Evolutionary conservation across 1,140 invertebrate species (phyloP), one percentile per base, ranked within the genome.

Genomic region (Hesperophylax magnus): DNA sequence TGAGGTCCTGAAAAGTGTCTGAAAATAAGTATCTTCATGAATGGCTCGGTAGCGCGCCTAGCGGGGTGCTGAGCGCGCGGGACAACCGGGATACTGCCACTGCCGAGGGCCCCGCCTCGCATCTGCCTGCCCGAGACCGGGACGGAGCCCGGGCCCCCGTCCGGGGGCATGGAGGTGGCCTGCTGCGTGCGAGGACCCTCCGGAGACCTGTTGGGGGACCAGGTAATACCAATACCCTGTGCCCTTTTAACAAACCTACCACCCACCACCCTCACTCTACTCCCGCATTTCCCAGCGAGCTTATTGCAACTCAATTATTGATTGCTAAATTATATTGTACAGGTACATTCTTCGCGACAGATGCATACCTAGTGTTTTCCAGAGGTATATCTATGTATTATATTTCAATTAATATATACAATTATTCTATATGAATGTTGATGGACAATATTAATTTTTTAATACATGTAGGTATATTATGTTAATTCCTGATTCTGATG

Each of bases 141-240:
- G 22, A 22, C 72, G 72, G 72, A 31, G 22, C 15, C 69, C 34
- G 53, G 39, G 34, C 14, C 24, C 20, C 27, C 20, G 18, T 14
- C n/a, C 61, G 39, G 60, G 80, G 82, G 82, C 72, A 84, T 84
- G 82, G 82, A 84, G 82, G 82, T 77, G 9, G 80, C 80, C 60
- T 84, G 82, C 72, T 82, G 80, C 80, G 72, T 82, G 11, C 77
- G 79, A 54, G 81, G 82, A 84, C 39, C 82, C 80, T 81, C 80
- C 67, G 82, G 82, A 76, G 82, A 83, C 61, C 58, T 74, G 77
- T 69, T 83, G 79, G 82, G 82, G 82, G 82, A 83, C 63, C 82
- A 83, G 82, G 82, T 81, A 53, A 82, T 17, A 53, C 39, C 22
- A 22, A 27, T 7, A 9, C 58, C 58, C 20, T 24, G 7, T 7